Percentiles rank a stretch among this genome's conserved stretches.
phyloP scores from a whole-genome alignment of 2,888 invertebrate species.

The Rugalucina vietnamica region DNA sequence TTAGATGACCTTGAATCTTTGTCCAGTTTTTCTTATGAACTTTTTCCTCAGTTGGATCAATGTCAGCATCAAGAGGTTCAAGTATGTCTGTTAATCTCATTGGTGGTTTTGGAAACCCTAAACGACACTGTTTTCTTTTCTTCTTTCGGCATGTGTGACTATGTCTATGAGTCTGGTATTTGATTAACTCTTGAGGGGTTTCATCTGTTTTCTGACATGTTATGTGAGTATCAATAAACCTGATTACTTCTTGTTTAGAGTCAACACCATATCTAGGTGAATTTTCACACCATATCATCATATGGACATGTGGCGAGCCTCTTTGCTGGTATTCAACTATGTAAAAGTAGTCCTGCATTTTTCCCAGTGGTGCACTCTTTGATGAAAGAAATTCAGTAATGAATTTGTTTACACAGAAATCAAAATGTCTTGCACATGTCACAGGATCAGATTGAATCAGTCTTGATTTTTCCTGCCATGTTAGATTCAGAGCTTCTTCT shows the following conservation, averaged over 20 bases:
- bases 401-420: slow-evolving; percentile 27
- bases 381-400: slow-evolving; percentile 30
- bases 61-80: slow-evolving; percentile 35
- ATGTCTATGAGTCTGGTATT: slow-evolving; percentile 36
- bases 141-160: slow-evolving; percentile 38
- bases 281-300: slow-evolving; percentile 40
- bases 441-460: slow-evolving; percentile 61
- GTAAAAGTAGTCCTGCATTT: slow-evolving; percentile 57
- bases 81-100: slow-evolving; percentile 39
- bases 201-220: slow-evolving; percentile 29
- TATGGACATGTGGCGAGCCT: slow-evolving; percentile 49
- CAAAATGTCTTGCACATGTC: slow-evolving; percentile 57
- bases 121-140: slow-evolving; percentile 44
- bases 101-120: slow-evolving; percentile 57
- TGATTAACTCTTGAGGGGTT: not conserved
- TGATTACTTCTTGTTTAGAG: slow-evolving; percentile 11
- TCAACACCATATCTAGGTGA: slow-evolving; percentile 32
- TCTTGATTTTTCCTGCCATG: slow-evolving; percentile 55
- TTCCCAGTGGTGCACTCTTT: slow-evolving; percentile 36
- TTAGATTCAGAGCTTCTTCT: slow-evolving; percentile 28
- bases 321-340: slow-evolving; percentile 54
- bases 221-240: slow-evolving; percentile 41
- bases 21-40: slow-evolving; percentile 33
- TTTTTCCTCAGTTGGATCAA: slow-evolving; percentile 12
- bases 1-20: not conserved